These are phyloP conservation scores for Stomorhina lunata DNA, from an alignment of 2,888 invertebrate species.

Conservation along the genomic window DNA sequence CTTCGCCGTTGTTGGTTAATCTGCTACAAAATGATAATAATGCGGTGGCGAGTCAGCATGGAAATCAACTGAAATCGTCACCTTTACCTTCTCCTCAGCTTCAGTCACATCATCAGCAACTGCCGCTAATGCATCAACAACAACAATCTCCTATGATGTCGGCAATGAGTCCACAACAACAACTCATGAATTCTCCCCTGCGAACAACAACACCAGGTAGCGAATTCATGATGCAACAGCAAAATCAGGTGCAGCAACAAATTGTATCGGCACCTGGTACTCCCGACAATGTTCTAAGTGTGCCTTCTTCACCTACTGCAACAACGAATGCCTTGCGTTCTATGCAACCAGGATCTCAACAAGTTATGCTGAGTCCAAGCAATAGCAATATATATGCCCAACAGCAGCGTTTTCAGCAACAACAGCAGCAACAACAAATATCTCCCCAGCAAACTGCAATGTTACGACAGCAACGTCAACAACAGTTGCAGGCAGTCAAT, in stretches of 20 bases:
- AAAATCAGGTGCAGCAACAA: slow-evolving; percentile 67
- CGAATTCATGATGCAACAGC: slow-evolving; percentile 70
- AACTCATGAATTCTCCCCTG: slow-evolving; percentile 73
- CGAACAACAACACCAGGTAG: slow-evolving; percentile 72
- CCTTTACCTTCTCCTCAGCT: slow-evolving; percentile 72
- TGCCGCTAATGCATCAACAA: slow-evolving; percentile 66
- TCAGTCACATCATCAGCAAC: slow-evolving; percentile 57
- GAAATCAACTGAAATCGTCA: slow-evolving; percentile 72
- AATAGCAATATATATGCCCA: slow-evolving; percentile 72
- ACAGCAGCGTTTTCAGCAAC: slow-evolving; percentile 67
- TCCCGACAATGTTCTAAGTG: slow-evolving; percentile 67
- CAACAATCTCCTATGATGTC: slow-evolving; percentile 61
- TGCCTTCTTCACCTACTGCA: slow-evolving; percentile 75
- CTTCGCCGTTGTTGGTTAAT: slow-evolving; percentile 94
- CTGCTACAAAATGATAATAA: slow-evolving; percentile 91
- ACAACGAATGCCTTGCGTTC: slow-evolving; percentile 69
- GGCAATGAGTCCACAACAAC: slow-evolving; percentile 60
- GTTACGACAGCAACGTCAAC: slow-evolving; percentile 69
- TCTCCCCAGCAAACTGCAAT: slow-evolving; percentile 67
- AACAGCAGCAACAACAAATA: slow-evolving; percentile 71
- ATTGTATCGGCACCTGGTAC: slow-evolving; percentile 55
- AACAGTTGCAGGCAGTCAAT: slow-evolving; percentile 56
- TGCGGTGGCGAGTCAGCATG: slow-evolving; percentile 58
- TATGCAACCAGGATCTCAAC: slow-evolving; percentile 69
- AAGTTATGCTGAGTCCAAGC: slow-evolving; percentile 73